Conservation (phyloP, 1,140 invertebrate genomes). For the Panulirus ornatus region DNA sequence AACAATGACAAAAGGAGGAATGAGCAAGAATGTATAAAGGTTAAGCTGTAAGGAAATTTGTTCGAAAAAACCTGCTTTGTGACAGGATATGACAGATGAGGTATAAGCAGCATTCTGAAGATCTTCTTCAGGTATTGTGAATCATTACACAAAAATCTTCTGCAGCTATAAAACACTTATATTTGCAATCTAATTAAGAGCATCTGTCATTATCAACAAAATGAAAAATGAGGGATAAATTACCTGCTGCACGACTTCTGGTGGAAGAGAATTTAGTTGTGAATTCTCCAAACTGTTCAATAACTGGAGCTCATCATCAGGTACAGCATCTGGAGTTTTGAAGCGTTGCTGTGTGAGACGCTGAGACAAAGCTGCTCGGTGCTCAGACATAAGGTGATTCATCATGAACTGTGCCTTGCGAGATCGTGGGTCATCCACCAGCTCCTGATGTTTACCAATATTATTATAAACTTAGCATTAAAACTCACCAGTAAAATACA, state of each 20-base stretch:
- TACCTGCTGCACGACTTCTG: constrained; percentile 70
- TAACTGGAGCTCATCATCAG: constrained; percentile 57
- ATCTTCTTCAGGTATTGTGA: too few relatives aligned
- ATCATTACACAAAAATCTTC: too few relatives aligned
- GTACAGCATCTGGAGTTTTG: constrained; percentile 21
- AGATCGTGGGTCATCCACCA: constrained; percentile 73
- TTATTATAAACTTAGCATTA: neutral
- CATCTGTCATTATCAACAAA: too few relatives aligned
- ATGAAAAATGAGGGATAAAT: too few relatives aligned
- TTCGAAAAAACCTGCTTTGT: too few relatives aligned
- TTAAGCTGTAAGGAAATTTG: too few relatives aligned
- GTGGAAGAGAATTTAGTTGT: constrained; percentile 60
- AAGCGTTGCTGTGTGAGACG: constrained; percentile 66
- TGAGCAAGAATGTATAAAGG: too few relatives aligned
- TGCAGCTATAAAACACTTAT: too few relatives aligned
- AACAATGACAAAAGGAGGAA: too few relatives aligned
- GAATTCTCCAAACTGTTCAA: constrained; percentile 38
- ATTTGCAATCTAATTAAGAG: too few relatives aligned
- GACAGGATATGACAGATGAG: too few relatives aligned
- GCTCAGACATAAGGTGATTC: constrained; percentile 74
- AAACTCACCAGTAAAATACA: neutral
- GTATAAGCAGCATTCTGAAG: too few relatives aligned
- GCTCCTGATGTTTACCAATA: constrained; percentile 44
- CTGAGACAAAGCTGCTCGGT: constrained; percentile 67
- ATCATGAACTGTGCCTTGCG: constrained; percentile 75